Percentiles rank a stretch among this genome's conserved stretches.
Evolutionary conservation across 1,140 invertebrate species (phyloP).

Genomic region (Lucilia cuprina): DNA sequence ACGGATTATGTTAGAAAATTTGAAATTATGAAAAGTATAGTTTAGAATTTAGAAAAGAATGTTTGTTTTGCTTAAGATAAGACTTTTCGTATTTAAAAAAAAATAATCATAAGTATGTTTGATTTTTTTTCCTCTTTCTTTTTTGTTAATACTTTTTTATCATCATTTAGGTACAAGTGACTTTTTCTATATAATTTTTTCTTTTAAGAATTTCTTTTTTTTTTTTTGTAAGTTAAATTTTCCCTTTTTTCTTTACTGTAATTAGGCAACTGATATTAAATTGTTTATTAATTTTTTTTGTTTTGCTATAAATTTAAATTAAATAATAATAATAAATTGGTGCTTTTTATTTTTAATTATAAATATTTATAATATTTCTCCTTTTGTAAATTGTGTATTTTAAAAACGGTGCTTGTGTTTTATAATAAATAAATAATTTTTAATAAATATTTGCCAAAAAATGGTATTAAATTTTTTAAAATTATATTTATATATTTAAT

Average conservation of each 20-base stretch:
- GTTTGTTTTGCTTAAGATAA: neutral
- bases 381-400: neutral
- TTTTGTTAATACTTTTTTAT: neutral
- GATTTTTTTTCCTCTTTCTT: neutral
- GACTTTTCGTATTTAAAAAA: too few species aligned
- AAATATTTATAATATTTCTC: neutral
- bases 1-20: slow-evolving; percentile 21
- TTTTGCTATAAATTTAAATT: neutral
- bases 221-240: neutral
- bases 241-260: neutral
- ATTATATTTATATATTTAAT: neutral
- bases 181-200: neutral
- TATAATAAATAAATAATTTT: neutral
- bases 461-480: neutral
- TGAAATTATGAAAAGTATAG: neutral
- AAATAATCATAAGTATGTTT: too few species aligned
- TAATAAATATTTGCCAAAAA: neutral
- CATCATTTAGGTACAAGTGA: neutral
- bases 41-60: neutral
- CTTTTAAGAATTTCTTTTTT: too few species aligned
- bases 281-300: neutral
- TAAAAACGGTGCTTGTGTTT: neutral
- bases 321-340: neutral
- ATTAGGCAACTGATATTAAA: neutral
- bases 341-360: neutral